Evolutionary conservation across 2,113 vertebrate species (phyloP).

Genomic region (Sterna hirundo): DNA sequence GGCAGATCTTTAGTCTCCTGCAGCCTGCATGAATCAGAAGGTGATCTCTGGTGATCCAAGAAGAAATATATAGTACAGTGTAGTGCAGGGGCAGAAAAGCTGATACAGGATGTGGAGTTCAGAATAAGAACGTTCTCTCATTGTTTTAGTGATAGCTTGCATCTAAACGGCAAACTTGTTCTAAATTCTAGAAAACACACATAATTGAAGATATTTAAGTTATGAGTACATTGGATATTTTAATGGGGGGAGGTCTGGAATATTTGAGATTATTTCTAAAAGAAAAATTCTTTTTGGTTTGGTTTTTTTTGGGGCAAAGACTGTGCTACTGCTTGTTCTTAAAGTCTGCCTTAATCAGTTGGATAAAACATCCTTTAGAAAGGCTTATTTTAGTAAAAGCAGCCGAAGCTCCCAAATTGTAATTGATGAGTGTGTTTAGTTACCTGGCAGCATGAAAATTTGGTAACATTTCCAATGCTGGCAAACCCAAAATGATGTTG

Average conservation of each 20-base stretch:
- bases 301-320: neutral
- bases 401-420: neutral
- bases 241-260: neutral
- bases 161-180: neutral
- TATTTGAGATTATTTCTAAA: neutral
- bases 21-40: neutral
- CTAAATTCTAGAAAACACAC: neutral
- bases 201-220: neutral
- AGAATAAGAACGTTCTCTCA: neutral
- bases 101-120: neutral
- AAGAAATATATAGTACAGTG: fast-evolving
- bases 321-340: neutral
- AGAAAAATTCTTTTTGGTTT: neutral
- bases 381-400: neutral
- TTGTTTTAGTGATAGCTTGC: neutral
- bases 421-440: neutral
- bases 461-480: neutral
- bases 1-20: neutral
- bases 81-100: neutral
- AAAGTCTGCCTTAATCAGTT: neutral
- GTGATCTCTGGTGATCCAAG: neutral
- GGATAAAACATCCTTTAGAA: neutral
- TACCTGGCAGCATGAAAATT: neutral
- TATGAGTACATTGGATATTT: neutral
- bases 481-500: neutral